phyloP scores from a whole-genome alignment of 2,888 invertebrate species.

The Capitulum mitella region DNA sequence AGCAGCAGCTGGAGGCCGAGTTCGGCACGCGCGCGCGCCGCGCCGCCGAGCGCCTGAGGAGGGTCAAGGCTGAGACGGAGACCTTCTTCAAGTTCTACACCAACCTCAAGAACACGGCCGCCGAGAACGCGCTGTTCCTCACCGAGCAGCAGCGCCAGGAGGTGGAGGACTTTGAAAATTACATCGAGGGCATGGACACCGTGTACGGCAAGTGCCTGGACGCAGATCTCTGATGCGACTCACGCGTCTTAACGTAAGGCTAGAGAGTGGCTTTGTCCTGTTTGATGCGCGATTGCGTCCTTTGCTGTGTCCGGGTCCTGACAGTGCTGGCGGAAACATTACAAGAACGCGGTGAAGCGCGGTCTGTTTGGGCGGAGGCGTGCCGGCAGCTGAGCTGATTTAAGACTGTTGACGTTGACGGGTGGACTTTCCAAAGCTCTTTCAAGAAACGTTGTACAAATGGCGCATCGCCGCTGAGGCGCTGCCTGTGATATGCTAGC shows the following conservation, averaged over 20 bases:
- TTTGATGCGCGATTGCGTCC: too few species aligned
- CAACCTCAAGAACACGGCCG: background rate
- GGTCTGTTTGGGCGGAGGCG: too few species aligned
- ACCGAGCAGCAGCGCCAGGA: background rate
- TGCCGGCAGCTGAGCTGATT: too few species aligned
- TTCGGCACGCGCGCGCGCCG: slow-evolving; percentile 31
- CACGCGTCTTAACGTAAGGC: too few species aligned
- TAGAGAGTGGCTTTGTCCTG: too few species aligned
- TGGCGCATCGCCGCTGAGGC: too few species aligned
- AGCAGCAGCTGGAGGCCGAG: slow-evolving; percentile 32
- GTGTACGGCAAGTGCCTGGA: background rate
- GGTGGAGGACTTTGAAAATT: background rate
- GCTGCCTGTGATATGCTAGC: background rate
- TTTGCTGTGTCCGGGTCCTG: too few species aligned
- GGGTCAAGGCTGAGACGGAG: slow-evolving; percentile 33
- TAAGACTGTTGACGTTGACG: too few species aligned
- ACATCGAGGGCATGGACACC: background rate
- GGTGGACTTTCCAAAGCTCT: too few species aligned
- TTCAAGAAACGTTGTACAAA: too few species aligned
- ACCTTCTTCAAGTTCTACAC: slow-evolving; percentile 21
- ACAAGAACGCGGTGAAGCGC: too few species aligned
- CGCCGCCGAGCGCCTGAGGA: slow-evolving; percentile 32
- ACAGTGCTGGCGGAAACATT: too few species aligned
- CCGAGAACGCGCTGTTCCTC: background rate
- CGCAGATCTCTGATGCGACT: background rate